These are phyloP conservation scores for Malacoraja senta DNA, from an alignment of 2,797 vertebrate genomes.

Conservation along the genomic window DNA sequence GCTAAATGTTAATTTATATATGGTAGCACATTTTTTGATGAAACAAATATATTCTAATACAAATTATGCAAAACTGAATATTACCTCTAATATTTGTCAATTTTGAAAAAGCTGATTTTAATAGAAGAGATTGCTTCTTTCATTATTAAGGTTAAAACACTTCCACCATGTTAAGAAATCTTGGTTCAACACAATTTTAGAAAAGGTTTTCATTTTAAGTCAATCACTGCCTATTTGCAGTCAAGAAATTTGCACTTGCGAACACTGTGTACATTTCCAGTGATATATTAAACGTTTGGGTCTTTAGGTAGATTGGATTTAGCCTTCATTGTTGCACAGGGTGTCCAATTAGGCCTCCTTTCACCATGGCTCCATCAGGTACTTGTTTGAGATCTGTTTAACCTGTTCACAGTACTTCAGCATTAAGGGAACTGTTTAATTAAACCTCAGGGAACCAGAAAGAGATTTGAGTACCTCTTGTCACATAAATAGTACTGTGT, in stretches of 20 bases:
- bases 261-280: constrained; percentile 55
- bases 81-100: not conserved
- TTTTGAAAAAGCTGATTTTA: not conserved
- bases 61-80: not conserved
- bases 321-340: constrained; percentile 43
- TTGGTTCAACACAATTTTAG: not conserved
- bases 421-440: constrained; percentile 63
- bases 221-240: not conserved
- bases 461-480: constrained; percentile 57
- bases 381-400: constrained; percentile 46
- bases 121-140: not conserved
- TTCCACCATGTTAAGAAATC: not conserved
- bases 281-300: constrained; percentile 59
- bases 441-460: constrained; percentile 59
- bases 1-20: not conserved
- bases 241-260: constrained; percentile 56
- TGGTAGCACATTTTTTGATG: not conserved
- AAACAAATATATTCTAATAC: not conserved
- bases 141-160: not conserved
- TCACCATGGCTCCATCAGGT: constrained; percentile 47
- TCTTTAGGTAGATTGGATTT: constrained; percentile 42
- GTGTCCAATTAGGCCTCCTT: constrained; percentile 40
- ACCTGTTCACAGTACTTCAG: constrained; percentile 55
- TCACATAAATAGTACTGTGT: constrained; percentile 58
- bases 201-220: constrained; percentile 20